phyloP scores from a whole-genome alignment of 1,140 invertebrate genomes.

The Steinernema feltiae region DNA sequence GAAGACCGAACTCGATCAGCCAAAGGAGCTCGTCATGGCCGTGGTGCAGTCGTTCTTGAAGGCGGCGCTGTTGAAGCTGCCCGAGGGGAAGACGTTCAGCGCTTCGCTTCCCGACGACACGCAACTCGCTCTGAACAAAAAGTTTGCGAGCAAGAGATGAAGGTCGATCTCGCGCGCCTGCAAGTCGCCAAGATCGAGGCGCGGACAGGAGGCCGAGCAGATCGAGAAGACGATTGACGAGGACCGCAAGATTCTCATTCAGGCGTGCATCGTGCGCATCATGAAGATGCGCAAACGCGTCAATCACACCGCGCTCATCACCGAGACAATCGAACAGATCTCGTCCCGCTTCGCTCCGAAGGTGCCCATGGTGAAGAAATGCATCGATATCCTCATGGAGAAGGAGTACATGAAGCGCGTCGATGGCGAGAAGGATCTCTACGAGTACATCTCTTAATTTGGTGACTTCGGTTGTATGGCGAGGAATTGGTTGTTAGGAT shows the following conservation, averaged over 20 bases:
- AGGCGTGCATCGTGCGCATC: slow-evolving; percentile 92
- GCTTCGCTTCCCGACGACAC: not conserved
- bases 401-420: slow-evolving; percentile 96
- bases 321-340: slow-evolving; percentile 90
- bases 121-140: not conserved
- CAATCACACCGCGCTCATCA: slow-evolving; percentile 69
- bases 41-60: not conserved
- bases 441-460: slow-evolving; percentile 65
- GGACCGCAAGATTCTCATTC: slow-evolving; percentile 86
- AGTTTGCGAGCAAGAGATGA: not conserved
- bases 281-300: slow-evolving; percentile 96
- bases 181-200: not conserved
- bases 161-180: not conserved
- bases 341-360: slow-evolving; percentile 91
- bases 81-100: not conserved
- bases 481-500: no score
- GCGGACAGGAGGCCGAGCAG: slow-evolving; percentile 77
- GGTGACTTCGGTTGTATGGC: no score
- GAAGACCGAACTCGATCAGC: not conserved
- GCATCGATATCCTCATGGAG: slow-evolving; percentile 98
- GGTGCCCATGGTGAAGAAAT: slow-evolving; percentile 96
- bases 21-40: not conserved
- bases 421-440: slow-evolving; percentile 92
- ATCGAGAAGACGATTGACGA: slow-evolving; percentile 98
- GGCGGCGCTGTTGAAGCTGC: not conserved